Base-by-base conservation (phyloP, 2,797 vertebrate genomes). In the Acanthopagrus latus region DNA sequence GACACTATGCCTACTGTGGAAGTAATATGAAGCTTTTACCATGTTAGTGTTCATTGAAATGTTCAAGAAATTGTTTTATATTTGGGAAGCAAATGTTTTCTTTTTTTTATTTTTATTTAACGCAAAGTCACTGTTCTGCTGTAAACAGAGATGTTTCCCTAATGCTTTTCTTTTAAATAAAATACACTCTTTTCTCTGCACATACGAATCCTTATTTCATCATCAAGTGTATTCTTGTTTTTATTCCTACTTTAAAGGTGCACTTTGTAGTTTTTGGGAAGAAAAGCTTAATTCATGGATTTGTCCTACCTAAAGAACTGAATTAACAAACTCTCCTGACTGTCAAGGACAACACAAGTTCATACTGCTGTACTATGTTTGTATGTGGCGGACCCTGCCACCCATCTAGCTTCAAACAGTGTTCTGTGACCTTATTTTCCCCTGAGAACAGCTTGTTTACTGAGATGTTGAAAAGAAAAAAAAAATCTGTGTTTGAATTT, bases 71-170 rank as follows among this genome's bases (percentile, higher is more conserved):
- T 94, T 95, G 95, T 98, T 96, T 98, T 99, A 96, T 98, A 98
- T 97, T 96, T 93, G 95, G 69, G 92, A 90, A 85, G 88, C 95
- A 91, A 33, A 95, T 93, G 94, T 75, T 86, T 75, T 76, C 20
- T 88, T 96, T 85, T 96, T 85, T 96, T 84, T 87, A 94, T 96
- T 96, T 97, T 96, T 97, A 98, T 99, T 99, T 98, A 99, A 98
- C 96, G 96, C 94, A 95, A 96, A 96, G 89, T 95, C 96, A 94
- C 91, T 93, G 88, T 95, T 96, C 94, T 96, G 94, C 94, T 96
- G 94, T 96, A 95, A 94, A 94, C 88, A 91, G 91, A 94, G 68
- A 89, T 93, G 75, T 93, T 38, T 94, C 88, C 84, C 73, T 92
- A 90, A 91, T 92, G 92, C 92, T 94, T 94, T 80, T 92, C 93